A percentile compares a stretch with the other conserved stretches of the same genome.
These are phyloP conservation scores for Trachops cirrhosus DNA, from an alignment of 2,797 vertebrate genomes.

Conservation along the genomic window DNA sequence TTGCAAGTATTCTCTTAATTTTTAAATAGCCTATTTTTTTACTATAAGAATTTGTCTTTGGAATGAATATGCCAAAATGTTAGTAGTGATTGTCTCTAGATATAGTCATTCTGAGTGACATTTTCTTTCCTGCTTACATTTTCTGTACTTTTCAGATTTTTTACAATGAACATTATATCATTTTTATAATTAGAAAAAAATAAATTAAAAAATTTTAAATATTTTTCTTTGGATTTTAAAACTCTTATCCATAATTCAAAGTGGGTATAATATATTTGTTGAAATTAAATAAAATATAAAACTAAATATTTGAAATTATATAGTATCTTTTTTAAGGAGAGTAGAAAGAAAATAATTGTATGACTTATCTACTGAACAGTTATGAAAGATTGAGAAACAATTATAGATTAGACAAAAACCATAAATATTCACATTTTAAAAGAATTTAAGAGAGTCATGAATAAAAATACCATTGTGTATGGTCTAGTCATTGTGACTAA, in stretches of 20 bases:
- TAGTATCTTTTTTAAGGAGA: neutral
- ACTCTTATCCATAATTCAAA: neutral
- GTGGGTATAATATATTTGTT: neutral
- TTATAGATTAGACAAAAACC: neutral
- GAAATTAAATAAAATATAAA: neutral
- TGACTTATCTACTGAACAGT: neutral
- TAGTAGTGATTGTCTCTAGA: neutral
- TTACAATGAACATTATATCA: neutral
- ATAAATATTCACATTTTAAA: neutral
- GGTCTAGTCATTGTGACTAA: neutral
- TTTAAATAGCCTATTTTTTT: neutral
- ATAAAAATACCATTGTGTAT: neutral
- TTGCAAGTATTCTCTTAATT: neutral
- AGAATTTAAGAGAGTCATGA: neutral
- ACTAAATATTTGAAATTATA: neutral
- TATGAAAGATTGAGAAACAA: neutral
- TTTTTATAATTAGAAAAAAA: conserved; percentile 5
- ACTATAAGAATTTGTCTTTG: neutral
- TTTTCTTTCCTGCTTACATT: neutral
- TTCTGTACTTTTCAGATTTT: neutral
- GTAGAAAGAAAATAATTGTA: neutral
- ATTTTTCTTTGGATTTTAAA: neutral
- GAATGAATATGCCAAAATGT: conserved; percentile 23
- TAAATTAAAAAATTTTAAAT: neutral
- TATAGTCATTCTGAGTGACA: neutral